Base-by-base conservation (phyloP, 53 echinoderm and acorn worm genomes). In the Holothuria leucospilota region DNA sequence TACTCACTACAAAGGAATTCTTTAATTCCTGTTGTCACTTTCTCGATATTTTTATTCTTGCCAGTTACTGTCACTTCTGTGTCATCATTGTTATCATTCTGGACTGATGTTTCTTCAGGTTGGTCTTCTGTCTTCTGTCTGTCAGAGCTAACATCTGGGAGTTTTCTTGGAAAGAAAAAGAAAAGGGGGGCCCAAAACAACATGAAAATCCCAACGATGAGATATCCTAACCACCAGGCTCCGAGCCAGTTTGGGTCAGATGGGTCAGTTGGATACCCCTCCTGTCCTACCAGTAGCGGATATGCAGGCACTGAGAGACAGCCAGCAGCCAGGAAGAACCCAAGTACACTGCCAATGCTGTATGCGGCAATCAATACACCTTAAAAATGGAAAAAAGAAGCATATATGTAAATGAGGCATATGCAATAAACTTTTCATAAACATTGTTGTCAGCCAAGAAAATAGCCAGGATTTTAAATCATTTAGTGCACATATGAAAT, bases 191-290 rank as follows among this genome's bases (percentile, higher is more conserved):
- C 24, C 16, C 29, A 5, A 21, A 23, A 25, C 25, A 81, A 34
- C 6, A 62, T 29, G 38, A 81, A 40, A 9, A 81, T 15, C 15
- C 62, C 82, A 8, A 62, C 30, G 13, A 81, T 28, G 62, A 81
- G 82, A 42, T 81, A 81, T 15, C 82, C 82, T 29, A 81, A 40
- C 82, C 82, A 81, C 82, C 82, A 81, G 13, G 82, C 82, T 24
- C 82, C 82, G 6, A 81, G 62, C 82, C 82, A 81, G 59, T 81
- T 81, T 6, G 82, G 62, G 63, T 60, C 62, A 21, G 25, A 39
- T 59, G 62, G 30, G 34, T 34, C 21, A 6, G 59, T 62, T 23
- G 82, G 82, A 29, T 81, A 81, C 8, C 39, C 62, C 16, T 20
- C 29, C 16, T 30, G 60, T 14, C 61, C 15, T 0, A 30, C 61